A percentile compares a stretch with the other conserved stretches of the same genome.
phyloP scores from a whole-genome alignment of 2,797 vertebrate genomes.

The Ptychadena robeensis region DNA sequence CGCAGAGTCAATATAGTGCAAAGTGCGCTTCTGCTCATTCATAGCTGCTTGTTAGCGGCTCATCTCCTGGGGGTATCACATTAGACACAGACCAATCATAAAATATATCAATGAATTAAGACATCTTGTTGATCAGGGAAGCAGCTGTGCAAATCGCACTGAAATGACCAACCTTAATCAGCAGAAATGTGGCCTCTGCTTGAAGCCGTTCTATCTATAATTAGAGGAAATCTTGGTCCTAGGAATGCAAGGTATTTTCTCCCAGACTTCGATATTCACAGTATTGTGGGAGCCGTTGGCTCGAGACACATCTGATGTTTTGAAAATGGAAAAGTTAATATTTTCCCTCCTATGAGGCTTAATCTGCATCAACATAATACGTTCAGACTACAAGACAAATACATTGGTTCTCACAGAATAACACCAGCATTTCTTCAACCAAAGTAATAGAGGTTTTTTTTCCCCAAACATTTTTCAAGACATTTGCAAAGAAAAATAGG shows the following conservation, averaged over 20 bases:
- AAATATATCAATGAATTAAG: slow-evolving; percentile 6
- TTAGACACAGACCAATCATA: background rate
- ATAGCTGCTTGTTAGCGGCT: background rate
- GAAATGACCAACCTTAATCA: slow-evolving; percentile 1
- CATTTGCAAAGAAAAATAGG: no score
- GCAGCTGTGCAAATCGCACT: background rate
- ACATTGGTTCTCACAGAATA: background rate
- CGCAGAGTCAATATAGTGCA: background rate
- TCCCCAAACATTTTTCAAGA: no score
- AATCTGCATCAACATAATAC: background rate
- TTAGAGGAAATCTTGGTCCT: background rate
- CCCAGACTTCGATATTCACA: background rate
- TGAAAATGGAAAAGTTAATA: background rate
- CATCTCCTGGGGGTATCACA: background rate
- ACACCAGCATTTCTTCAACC: background rate
- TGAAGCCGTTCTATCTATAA: background rate
- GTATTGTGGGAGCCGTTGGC: background rate
- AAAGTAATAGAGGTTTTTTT: no score
- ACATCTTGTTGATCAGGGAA: background rate
- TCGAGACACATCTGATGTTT: background rate
- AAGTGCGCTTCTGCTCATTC: background rate
- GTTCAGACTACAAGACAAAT: background rate
- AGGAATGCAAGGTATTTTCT: slow-evolving; percentile 2
- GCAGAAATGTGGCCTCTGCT: background rate
- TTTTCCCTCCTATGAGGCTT: background rate